phyloP scores from a whole-genome alignment of 2,113 vertebrate genomes.

The Beaufortia kweichowensis region DNA sequence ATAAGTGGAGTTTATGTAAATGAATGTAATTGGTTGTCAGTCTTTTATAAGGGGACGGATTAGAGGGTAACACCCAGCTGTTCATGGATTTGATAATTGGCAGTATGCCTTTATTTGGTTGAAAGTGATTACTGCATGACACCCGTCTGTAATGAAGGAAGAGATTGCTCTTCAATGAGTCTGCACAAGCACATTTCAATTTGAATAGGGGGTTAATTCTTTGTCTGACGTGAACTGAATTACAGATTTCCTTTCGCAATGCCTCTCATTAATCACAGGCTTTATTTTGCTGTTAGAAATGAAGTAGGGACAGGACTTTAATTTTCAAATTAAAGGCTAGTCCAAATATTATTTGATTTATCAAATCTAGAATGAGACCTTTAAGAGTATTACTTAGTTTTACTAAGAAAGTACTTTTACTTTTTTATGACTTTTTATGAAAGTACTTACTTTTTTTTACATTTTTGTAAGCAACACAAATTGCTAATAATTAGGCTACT shows the following conservation, averaged over 20 bases:
- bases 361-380: neutral
- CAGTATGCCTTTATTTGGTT: constrained; percentile 40
- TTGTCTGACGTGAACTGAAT: constrained; percentile 51
- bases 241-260: constrained; percentile 50
- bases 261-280: constrained; percentile 41
- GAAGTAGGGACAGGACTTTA: constrained; percentile 29
- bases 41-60: constrained; percentile 37
- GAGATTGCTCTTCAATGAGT: constrained; percentile 44
- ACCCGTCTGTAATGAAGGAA: constrained; percentile 43
- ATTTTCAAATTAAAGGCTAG: constrained; percentile 49
- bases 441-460: too few relatives aligned
- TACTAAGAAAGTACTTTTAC: too few relatives aligned
- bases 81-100: constrained; percentile 46
- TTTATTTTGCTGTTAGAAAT: constrained; percentile 20
- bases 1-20: neutral
- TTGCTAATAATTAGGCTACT: too few relatives aligned
- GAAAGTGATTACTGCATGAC: constrained; percentile 46
- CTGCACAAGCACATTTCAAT: constrained; percentile 41
- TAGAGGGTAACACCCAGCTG: constrained; percentile 50
- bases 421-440: too few relatives aligned
- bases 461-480: too few relatives aligned
- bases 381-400: too few relatives aligned
- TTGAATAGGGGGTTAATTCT: constrained; percentile 53
- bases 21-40: constrained; percentile 35
- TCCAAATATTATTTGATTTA: constrained; percentile 24